Percentiles rank a stretch among this genome's conserved stretches.
These are phyloP conservation scores for Panurus biarmicus DNA, from an alignment of 2,113 vertebrate genomes.

Conservation along the genomic window DNA sequence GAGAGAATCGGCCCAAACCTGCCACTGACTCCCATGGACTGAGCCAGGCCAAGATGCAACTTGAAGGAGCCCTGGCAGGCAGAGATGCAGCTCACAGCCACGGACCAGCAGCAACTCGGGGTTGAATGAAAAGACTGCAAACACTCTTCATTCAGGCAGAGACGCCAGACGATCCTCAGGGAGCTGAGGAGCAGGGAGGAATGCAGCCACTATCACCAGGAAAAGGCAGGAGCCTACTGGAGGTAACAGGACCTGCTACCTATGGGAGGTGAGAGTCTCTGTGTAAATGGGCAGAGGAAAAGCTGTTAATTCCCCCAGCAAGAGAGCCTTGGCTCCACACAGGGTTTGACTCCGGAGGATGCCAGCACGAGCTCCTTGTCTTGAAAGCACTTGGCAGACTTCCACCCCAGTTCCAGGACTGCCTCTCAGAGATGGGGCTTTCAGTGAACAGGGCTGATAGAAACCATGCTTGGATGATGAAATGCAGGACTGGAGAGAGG, in stretches of 20 bases:
- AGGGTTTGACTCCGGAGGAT: not conserved
- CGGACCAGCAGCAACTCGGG: not conserved
- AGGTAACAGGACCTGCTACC: not conserved
- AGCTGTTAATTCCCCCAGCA: not conserved
- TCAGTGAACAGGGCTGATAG: not conserved
- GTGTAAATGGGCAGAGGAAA: not conserved
- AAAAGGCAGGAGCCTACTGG: not conserved
- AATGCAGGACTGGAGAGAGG: not conserved
- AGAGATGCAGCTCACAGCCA: not conserved
- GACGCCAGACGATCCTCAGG: not conserved
- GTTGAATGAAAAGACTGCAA: not conserved
- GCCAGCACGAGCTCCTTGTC: not conserved
- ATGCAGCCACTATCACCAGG: not conserved
- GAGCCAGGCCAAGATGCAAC: not conserved
- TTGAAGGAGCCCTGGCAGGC: not conserved
- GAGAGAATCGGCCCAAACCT: not conserved
- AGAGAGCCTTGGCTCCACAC: not conserved
- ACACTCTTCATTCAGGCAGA: not conserved
- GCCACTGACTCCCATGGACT: not conserved
- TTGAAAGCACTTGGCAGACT: not conserved
- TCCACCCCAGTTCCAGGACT: not conserved
- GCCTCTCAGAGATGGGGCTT: not conserved
- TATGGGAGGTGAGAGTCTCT: rapidly evolving
- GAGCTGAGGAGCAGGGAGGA: not conserved
- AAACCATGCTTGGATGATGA: not conserved